These are phyloP conservation scores for Drosophila nigromelanica DNA, from an alignment of 1,140 invertebrate genomes.

Conservation along the genomic window DNA sequence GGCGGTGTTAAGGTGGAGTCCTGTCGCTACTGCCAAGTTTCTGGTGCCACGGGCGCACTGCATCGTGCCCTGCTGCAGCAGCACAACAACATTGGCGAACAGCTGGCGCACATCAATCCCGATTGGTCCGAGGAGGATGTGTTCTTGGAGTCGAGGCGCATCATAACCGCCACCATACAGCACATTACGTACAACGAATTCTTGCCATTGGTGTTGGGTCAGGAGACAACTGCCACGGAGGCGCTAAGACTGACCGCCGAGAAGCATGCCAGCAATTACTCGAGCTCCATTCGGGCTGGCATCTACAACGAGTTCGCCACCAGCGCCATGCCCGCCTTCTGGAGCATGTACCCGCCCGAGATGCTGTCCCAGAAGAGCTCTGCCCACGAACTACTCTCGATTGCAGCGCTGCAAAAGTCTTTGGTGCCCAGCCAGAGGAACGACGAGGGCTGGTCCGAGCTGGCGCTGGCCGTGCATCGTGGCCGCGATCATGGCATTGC, in stretches of 20 bases:
- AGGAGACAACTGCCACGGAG: constrained; percentile 78
- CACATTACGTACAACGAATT: constrained; percentile 95
- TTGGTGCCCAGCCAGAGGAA: constrained; percentile 65
- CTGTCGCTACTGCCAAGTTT: constrained; percentile 85
- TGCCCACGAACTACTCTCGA: constrained; percentile 84
- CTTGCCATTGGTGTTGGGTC: constrained; percentile 90
- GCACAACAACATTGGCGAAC: constrained; percentile 92
- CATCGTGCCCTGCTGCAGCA: constrained; percentile 90
- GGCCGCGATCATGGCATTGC: constrained; percentile 96
- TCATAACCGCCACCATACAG: constrained; percentile 92
- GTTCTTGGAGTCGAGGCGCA: constrained; percentile 91
- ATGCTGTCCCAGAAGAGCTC: constrained; percentile 78
- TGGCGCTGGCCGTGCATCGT: constrained; percentile 86
- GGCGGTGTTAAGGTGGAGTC: constrained; percentile 88
- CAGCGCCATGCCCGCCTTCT: constrained; percentile 90
- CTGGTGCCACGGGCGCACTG: constrained; percentile 85
- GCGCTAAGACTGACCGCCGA: constrained; percentile 83
- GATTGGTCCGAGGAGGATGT: constrained; percentile 94
- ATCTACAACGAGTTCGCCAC: constrained; percentile 88
- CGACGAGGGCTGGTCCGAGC: constrained; percentile 85
- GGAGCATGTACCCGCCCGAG: constrained; percentile 88
- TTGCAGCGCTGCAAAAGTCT: constrained; percentile 84
- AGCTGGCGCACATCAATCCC: constrained; percentile 89
- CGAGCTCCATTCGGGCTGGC: constrained; percentile 87
- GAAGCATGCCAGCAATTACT: constrained; percentile 87